Evolutionary conservation across 2,888 invertebrate genomes (phyloP), one percentile per base, ranked within the genome.

Genomic region (Brachyptera risi): DNA sequence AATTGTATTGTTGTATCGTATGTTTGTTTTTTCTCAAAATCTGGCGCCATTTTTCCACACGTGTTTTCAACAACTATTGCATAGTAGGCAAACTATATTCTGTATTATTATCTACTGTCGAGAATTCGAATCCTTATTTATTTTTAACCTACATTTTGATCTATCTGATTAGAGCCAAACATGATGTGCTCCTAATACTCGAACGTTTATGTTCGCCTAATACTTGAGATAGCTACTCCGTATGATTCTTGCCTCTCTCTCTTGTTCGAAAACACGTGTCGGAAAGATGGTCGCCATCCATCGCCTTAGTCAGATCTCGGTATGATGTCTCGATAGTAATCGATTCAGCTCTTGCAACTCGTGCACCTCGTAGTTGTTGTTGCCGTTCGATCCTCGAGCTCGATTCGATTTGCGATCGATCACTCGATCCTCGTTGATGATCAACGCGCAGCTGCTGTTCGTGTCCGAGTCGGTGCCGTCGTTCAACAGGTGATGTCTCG

Each of bases 301-400:
- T 31, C 61, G 51, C 64, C 68, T 68, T 70, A 70, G 71, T 72
- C 71, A 71, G 68, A 71, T 70, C 62, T 69, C 68, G 61, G 68
- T 70, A 56, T 69, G 66, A 44, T 69, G 68, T 63, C 68, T 56
- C 38, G 65, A 63, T 58, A 66, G 67, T n/a, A 68, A 63, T 38
- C 65, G 59, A 62, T 68, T 67, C 58, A 70, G 67, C 57, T 70
- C 68, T 47, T 68, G 69, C 27, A 88, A 81, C 75, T 90, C 89
- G 56, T 87, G 82, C 82, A 88, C 83, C 74, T 90, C 89, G 75
- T 88, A 88, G 72, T 87, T 88, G 75, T 88, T 88, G 76, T 88
- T 88, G 57, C 87, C 86, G 40, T 40, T 40, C 9, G 40, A 40
- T 15, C 40, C 40, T 15, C 17, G 5, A 3, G 44, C 44, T 31